phyloP scores from a whole-genome alignment of 2,113 vertebrate species.

The Campylomormyrus tamandua region DNA sequence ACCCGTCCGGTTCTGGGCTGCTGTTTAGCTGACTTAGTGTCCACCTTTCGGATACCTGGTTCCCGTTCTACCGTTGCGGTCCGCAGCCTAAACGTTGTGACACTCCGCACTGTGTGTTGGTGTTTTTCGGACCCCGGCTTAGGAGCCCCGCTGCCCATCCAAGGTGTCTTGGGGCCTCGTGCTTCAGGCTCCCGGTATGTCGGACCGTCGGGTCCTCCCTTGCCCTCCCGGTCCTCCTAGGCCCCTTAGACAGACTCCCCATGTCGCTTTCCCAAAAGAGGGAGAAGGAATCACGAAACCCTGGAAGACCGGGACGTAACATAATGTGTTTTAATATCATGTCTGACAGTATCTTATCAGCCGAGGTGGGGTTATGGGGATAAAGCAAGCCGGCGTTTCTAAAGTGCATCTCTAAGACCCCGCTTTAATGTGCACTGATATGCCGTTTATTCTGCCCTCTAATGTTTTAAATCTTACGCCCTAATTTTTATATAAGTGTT shows the following conservation, averaged over 20 bases:
- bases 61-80: not conserved
- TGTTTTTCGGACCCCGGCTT: not conserved
- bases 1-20: not conserved
- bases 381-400: not conserved
- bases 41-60: not conserved
- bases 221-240: not conserved
- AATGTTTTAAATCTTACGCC: not conserved
- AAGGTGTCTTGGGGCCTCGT: not conserved
- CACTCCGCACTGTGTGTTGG: not conserved
- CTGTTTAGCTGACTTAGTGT: not conserved
- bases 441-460: not conserved
- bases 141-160: not conserved
- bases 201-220: not conserved
- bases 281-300: not conserved
- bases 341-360: not conserved
- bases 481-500: not conserved
- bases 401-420: not conserved
- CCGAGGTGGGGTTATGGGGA: not conserved
- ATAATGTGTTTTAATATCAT: not conserved
- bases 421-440: not conserved
- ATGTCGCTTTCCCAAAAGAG: not conserved
- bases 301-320: not conserved
- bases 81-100: not conserved
- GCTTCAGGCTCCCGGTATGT: not conserved
- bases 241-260: not conserved